These are phyloP conservation scores for Steromphala cineraria DNA, from an alignment of 2,888 invertebrate genomes.

Conservation along the genomic window DNA sequence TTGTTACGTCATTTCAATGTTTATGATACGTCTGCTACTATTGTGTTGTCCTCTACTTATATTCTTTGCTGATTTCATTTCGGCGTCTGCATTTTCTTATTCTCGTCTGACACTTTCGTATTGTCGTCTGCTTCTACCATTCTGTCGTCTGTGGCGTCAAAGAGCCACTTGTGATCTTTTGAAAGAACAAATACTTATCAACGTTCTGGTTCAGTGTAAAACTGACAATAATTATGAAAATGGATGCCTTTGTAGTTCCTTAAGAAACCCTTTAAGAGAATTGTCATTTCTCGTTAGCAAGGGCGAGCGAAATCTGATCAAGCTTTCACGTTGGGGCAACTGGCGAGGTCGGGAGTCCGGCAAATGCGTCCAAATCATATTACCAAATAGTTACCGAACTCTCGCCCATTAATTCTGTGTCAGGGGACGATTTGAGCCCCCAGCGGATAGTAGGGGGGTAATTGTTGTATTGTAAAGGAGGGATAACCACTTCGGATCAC, in stretches of 20 bases:
- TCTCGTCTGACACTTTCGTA: background rate
- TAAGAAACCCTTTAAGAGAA: constrained; percentile 3
- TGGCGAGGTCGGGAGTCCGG: background rate
- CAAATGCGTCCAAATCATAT: constrained; percentile 25
- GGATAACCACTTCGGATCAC: constrained; percentile 9
- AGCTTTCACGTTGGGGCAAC: constrained; percentile 4
- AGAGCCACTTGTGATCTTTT: background rate
- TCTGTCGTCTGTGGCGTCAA: background rate
- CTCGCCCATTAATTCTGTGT: constrained; percentile 7
- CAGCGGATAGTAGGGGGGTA: background rate
- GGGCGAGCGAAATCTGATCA: constrained; percentile 2
- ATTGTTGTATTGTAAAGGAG: constrained; percentile 1
- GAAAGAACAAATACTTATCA: background rate
- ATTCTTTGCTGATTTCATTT: too few relatives aligned
- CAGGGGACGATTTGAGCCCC: background rate
- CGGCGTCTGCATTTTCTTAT: background rate
- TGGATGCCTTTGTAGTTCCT: constrained; percentile 9
- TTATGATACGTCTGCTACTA: too few relatives aligned
- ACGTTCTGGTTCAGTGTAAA: background rate
- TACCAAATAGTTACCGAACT: constrained; percentile 24
- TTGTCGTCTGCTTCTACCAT: background rate
- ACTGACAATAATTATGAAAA: constrained; percentile 16
- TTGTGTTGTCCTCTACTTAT: too few relatives aligned
- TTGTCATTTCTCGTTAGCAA: background rate
- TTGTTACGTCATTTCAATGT: too few relatives aligned